A percentile compares a stretch with the other conserved stretches of the same genome.
Conservation (phyloP, 1,140 invertebrate genomes). For the Drosophila pandora region DNA sequence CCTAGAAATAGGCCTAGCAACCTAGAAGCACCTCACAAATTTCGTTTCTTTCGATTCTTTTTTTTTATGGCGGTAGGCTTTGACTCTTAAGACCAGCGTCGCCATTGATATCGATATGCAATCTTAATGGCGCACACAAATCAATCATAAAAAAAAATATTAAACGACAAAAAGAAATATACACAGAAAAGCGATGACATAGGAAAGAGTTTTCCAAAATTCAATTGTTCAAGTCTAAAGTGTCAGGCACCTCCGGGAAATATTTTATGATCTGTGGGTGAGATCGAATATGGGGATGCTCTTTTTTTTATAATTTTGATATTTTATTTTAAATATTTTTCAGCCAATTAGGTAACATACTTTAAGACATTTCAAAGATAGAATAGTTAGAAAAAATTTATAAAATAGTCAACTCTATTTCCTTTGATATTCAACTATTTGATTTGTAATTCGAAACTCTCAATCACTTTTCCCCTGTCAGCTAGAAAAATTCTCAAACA, state of each 20-base stretch:
- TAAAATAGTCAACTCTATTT: too few relatives aligned
- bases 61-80: conserved; percentile 61
- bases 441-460: not conserved
- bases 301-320: not conserved
- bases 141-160: conserved; percentile 59
- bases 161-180: conserved; percentile 1
- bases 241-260: not conserved
- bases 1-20: conserved; percentile 47
- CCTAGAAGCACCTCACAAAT: not conserved
- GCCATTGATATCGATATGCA: conserved; percentile 70
- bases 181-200: not conserved
- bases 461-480: not conserved
- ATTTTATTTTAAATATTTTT: too few relatives aligned
- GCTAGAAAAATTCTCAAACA: not conserved
- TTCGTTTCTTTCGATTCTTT: conserved; percentile 2
- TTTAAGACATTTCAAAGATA: too few relatives aligned
- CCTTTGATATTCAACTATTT: too few relatives aligned
- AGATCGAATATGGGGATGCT: too few relatives aligned
- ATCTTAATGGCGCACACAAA: conserved; percentile 74
- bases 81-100: conserved; percentile 59
- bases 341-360: too few relatives aligned
- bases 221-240: conserved; percentile 1
- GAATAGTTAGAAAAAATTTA: too few relatives aligned
- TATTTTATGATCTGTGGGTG: too few relatives aligned
- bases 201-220: conserved; percentile 22